Evolutionary conservation across 2,888 invertebrate species (phyloP).

Genomic region (Scaptodrosophila latifasciaeformis): DNA sequence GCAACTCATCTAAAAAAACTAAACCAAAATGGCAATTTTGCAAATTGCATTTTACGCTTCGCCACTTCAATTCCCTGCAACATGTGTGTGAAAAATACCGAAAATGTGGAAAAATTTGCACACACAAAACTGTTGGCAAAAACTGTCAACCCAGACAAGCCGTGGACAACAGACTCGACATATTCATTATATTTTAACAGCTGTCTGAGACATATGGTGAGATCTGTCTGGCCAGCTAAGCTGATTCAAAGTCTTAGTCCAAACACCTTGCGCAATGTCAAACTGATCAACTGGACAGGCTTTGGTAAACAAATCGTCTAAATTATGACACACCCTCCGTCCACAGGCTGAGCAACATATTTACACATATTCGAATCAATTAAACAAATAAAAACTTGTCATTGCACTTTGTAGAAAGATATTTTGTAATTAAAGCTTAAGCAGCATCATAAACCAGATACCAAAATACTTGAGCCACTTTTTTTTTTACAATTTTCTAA

Average conservation of each 20-base stretch:
- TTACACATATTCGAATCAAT: constrained; percentile 29
- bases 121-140: constrained; percentile 13
- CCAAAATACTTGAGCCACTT: no score
- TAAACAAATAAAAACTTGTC: constrained; percentile 33
- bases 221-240: no score
- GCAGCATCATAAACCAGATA: constrained; percentile 10
- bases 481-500: no score
- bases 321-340: no score
- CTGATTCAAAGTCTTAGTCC: no score
- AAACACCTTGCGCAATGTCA: constrained; percentile 17
- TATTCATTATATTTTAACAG: constrained; percentile 21
- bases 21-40: constrained; percentile 33
- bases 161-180: constrained; percentile 31
- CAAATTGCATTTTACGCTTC: constrained; percentile 42
- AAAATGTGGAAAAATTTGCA: constrained; percentile 32
- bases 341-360: no score
- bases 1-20: constrained; percentile 37
- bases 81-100: constrained; percentile 51
- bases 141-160: constrained; percentile 13
- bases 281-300: no score
- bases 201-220: background rate
- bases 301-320: no score
- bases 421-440: constrained; percentile 60
- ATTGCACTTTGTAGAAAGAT: constrained; percentile 21
- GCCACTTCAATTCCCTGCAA: no score